Percentiles rank a stretch among this genome's conserved stretches.
Conservation (phyloP, 2,888 invertebrate species). For the Callyntrura sp. region DNA sequence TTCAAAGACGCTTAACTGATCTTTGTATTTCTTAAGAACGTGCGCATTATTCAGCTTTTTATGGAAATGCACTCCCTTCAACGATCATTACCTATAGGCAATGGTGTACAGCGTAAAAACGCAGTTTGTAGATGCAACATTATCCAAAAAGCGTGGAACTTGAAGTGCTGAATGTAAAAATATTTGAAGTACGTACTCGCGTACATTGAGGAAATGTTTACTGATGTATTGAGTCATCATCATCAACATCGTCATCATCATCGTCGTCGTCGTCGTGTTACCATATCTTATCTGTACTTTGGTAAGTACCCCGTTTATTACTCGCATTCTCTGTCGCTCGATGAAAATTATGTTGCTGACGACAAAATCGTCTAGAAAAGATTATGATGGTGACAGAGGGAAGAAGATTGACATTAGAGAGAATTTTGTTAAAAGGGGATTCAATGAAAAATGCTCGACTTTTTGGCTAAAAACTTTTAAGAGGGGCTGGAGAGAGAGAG, state of each 20-base stretch:
- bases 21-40: not conserved
- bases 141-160: not conserved
- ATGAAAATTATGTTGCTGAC: constrained; percentile 60
- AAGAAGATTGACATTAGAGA: constrained; percentile 73
- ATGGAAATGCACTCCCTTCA: constrained; percentile 62
- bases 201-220: constrained; percentile 56
- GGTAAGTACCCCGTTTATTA: constrained; percentile 12
- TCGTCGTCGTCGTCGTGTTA: not conserved
- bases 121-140: not conserved
- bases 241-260: constrained; percentile 12
- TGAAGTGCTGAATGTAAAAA: not conserved
- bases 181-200: not conserved
- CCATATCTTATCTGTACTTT: not conserved
- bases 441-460: constrained; percentile 63
- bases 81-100: not conserved
- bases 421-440: constrained; percentile 62
- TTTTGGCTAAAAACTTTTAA: constrained; percentile 52
- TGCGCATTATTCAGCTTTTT: constrained; percentile 50
- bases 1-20: not conserved
- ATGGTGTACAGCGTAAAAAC: not conserved
- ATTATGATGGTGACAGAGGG: constrained; percentile 69
- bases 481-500: not conserved
- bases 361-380: constrained; percentile 44
- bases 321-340: constrained; percentile 9
- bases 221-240: constrained; percentile 22